phyloP scores from a whole-genome alignment of 2,888 invertebrate species.

The Acleris emargana region DNA sequence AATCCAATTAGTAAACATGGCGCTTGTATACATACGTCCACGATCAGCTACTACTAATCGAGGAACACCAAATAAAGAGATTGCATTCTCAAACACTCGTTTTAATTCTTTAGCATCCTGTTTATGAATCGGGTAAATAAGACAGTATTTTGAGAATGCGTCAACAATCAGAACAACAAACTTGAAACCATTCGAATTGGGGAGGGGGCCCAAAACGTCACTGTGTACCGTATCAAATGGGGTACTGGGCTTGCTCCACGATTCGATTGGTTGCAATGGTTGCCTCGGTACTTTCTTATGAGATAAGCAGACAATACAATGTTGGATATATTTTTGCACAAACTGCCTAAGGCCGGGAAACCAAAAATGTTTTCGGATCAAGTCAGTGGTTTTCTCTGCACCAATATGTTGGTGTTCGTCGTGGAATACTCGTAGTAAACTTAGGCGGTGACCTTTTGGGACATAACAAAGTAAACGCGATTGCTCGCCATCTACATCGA shows the following conservation, averaged over 20 bases:
- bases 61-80: slow-evolving; percentile 10
- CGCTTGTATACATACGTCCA: slow-evolving; percentile 1
- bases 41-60: background rate
- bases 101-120: slow-evolving; percentile 28
- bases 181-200: slow-evolving; percentile 36
- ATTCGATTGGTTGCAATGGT: slow-evolving; percentile 18
- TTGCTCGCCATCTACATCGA: slow-evolving; percentile 11
- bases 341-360: slow-evolving; percentile 22
- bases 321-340: slow-evolving; percentile 20
- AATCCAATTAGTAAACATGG: background rate
- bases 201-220: slow-evolving; percentile 30
- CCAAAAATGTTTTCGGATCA: slow-evolving; percentile 31
- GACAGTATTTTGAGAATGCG: slow-evolving; percentile 22
- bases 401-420: slow-evolving; percentile 32
- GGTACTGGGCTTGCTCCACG: slow-evolving; percentile 16
- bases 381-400: slow-evolving; percentile 23
- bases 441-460: slow-evolving; percentile 26
- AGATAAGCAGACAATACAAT: too few relatives aligned
- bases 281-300: too few relatives aligned
- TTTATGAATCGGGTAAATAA: slow-evolving; percentile 18
- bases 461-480: slow-evolving; percentile 23
- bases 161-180: slow-evolving; percentile 34
- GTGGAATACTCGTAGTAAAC: slow-evolving; percentile 26
- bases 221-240: slow-evolving; percentile 6
- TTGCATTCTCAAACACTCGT: slow-evolving; percentile 5